Conservation (phyloP, 2,113 vertebrate species). For the Phaethornis superciliosus region DNA sequence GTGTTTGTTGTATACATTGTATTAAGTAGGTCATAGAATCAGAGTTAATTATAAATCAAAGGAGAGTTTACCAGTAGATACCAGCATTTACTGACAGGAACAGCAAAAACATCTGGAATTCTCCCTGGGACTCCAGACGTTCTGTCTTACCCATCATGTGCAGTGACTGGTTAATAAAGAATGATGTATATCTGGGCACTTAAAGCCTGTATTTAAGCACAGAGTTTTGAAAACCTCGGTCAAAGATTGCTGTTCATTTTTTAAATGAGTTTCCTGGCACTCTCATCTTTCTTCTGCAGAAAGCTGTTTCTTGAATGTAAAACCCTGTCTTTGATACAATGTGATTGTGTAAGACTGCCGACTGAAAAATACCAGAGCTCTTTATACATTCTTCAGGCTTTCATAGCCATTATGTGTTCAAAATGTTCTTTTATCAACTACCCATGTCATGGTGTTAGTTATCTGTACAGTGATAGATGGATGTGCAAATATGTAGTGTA, state of each 20-base stretch:
- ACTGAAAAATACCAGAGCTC: background rate
- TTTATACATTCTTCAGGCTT: background rate
- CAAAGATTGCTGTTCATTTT: conserved; percentile 23
- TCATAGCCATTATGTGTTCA: background rate
- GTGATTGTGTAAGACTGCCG: background rate
- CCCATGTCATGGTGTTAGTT: conserved; percentile 7
- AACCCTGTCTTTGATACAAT: background rate
- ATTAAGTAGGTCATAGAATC: background rate
- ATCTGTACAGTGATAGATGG: background rate
- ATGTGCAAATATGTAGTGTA: background rate
- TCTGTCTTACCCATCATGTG: background rate
- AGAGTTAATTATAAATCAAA: background rate
- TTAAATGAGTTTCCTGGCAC: conserved; percentile 3
- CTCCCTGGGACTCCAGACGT: background rate
- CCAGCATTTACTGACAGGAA: background rate
- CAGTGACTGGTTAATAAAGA: background rate
- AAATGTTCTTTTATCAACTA: conserved; percentile 21
- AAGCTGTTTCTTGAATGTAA: background rate
- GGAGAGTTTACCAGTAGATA: background rate
- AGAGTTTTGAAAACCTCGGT: background rate
- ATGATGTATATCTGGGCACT: background rate
- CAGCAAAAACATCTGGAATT: background rate
- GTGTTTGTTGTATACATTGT: background rate
- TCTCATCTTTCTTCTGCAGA: background rate
- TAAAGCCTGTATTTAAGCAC: background rate